Evolutionary conservation across 2,888 invertebrate genomes (phyloP).

Genomic region (Platycnemis pennipes): DNA sequence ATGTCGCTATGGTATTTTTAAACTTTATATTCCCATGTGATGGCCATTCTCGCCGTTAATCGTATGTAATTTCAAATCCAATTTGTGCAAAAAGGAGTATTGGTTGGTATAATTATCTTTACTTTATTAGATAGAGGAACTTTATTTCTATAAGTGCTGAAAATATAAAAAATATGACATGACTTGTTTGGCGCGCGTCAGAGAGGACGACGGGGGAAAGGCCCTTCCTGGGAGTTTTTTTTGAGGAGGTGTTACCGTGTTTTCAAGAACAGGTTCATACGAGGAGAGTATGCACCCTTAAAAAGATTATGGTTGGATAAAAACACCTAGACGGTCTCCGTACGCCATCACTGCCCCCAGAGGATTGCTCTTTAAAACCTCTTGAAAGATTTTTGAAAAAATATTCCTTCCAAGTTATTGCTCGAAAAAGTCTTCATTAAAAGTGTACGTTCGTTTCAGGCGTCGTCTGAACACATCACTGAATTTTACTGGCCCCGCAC

Average conservation of each 20-base stretch:
- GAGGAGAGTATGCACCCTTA: conserved; percentile 19
- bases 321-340: neutral
- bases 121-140: too few relatives aligned
- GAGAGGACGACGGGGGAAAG: neutral
- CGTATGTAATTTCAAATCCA: too few relatives aligned
- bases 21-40: too few relatives aligned
- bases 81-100: too few relatives aligned
- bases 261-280: neutral
- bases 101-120: too few relatives aligned
- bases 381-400: neutral
- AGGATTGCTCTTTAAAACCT: neutral
- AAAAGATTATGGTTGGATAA: neutral
- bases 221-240: neutral
- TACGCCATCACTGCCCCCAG: neutral
- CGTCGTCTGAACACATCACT: neutral
- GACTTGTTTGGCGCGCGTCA: neutral
- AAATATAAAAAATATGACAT: too few relatives aligned
- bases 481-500: neutral
- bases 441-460: neutral
- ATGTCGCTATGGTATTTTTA: too few relatives aligned
- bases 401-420: neutral
- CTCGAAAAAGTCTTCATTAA: conserved; percentile 2
- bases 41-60: too few relatives aligned
- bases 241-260: conserved; percentile 9
- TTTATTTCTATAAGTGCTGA: too few relatives aligned